Percentiles rank a stretch among this genome's conserved stretches.
phyloP scores from a whole-genome alignment of 2,113 vertebrate genomes.

The Pipa parva region DNA sequence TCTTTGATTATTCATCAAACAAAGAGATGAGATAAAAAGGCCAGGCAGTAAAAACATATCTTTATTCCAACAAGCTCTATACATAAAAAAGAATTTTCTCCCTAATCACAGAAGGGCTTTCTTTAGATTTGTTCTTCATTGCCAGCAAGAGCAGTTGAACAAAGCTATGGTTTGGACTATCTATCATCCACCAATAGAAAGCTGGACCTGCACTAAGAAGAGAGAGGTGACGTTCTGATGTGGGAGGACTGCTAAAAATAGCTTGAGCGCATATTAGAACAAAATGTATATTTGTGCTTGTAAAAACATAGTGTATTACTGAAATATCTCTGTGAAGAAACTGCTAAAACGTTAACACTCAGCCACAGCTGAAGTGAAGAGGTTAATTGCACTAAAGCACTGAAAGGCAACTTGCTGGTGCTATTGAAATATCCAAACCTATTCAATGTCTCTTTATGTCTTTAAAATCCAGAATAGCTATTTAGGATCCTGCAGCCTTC shows the following conservation, averaged over 20 bases:
- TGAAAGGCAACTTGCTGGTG: background rate
- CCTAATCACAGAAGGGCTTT: conserved; percentile 11
- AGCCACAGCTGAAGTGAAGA: background rate
- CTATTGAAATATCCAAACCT: background rate
- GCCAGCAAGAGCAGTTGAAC: background rate
- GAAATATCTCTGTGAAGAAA: background rate
- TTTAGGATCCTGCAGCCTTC: conserved; percentile 9
- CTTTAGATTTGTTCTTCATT: background rate
- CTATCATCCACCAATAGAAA: conserved; percentile 18
- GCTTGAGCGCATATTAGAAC: background rate
- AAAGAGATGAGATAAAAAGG: background rate
- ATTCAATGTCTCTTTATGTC: background rate
- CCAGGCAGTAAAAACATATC: background rate
- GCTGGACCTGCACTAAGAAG: conserved; percentile 4
- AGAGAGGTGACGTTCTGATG: conserved; percentile 27
- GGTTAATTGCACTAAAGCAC: background rate
- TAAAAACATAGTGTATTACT: conserved; percentile 8
- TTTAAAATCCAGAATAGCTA: no score
- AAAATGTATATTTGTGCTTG: conserved; percentile 28
- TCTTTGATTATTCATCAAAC: conserved; percentile 22
- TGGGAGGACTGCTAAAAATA: conserved; percentile 23
- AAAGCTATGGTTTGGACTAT: conserved; percentile 1
- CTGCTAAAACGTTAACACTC: conserved; percentile 15
- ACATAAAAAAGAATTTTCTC: background rate
- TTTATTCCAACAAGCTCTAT: background rate